Percentiles rank a stretch among this genome's conserved stretches.
phyloP scores from a whole-genome alignment of 2,797 vertebrate genomes.

The Galagoides demidoff region DNA sequence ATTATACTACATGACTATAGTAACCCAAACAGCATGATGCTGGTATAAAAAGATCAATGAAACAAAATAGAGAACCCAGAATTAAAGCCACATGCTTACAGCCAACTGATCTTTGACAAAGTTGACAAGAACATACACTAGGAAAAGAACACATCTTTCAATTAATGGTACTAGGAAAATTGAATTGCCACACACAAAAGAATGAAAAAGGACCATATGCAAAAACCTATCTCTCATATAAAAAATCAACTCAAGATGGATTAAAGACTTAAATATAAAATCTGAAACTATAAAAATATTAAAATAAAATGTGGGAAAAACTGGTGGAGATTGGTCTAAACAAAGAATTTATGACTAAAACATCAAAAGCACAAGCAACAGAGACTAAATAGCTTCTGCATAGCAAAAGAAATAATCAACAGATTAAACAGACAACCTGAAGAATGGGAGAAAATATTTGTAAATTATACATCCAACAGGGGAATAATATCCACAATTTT shows the following conservation, averaged over 20 bases:
- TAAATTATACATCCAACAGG: neutral
- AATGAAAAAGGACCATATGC: neutral
- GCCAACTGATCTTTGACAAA: neutral
- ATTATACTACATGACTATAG: too few species aligned
- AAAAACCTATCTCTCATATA: too few species aligned
- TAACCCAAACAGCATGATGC: too few species aligned
- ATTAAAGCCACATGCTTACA: too few species aligned
- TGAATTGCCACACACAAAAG: neutral
- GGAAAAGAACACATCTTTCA: neutral
- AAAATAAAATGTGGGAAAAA: neutral
- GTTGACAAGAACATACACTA: neutral
- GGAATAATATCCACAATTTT: neutral
- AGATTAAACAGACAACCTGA: neutral
- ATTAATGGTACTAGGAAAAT: neutral
- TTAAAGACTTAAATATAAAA: neutral
- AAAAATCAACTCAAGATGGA: neutral
- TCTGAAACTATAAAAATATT: neutral
- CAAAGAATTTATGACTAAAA: neutral
- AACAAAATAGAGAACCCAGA: too few species aligned
- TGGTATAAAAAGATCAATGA: too few species aligned
- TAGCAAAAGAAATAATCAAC: neutral
- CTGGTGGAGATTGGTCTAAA: too few species aligned
- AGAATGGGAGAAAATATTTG: neutral
- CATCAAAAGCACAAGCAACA: neutral
- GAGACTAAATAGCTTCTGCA: neutral